phyloP scores from a whole-genome alignment of 2,888 invertebrate species.

The Eristalis pertinax region DNA sequence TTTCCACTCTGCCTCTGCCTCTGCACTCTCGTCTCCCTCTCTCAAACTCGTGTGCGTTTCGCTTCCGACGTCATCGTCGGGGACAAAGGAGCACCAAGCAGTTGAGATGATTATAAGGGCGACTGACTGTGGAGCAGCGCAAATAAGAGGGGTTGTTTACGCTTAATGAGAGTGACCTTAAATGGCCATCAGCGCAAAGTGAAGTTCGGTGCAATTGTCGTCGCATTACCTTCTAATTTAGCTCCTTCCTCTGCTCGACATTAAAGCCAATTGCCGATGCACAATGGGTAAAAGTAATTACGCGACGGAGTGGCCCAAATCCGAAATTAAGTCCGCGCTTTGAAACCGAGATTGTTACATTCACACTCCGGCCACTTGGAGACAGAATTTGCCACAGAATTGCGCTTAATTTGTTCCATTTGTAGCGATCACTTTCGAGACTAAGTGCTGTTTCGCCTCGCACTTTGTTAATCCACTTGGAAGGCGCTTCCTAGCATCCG shows the following conservation, averaged over 20 bases:
- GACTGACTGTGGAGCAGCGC: conserved; percentile 12
- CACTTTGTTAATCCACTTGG: not conserved
- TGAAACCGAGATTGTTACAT: conserved; percentile 27
- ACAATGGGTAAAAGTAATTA: conserved; percentile 49
- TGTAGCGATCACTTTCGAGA: not conserved
- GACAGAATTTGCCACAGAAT: not conserved
- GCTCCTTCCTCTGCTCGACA: conserved; percentile 29
- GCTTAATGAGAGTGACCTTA: conserved; percentile 60
- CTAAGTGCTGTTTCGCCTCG: not conserved
- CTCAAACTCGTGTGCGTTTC: too few relatives aligned
- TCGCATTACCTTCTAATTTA: conserved; percentile 56
- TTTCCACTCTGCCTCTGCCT: conserved; percentile 39
- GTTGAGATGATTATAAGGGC: conserved; percentile 62
- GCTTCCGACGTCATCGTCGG: not conserved
- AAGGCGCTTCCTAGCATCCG: not conserved
- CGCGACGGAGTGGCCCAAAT: conserved; percentile 24
- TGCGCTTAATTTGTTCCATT: not conserved
- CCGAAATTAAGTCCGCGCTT: conserved; percentile 23
- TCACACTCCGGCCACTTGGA: too few relatives aligned
- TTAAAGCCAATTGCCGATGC: conserved; percentile 55
- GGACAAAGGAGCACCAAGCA: conserved; percentile 49
- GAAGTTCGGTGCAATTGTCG: conserved; percentile 43
- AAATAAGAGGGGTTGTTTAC: conserved; percentile 57
- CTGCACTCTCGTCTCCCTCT: not conserved
- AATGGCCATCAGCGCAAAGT: conserved; percentile 52